phyloP scores from a whole-genome alignment of 2,797 vertebrate species.

The Pithecia hirsuta region DNA sequence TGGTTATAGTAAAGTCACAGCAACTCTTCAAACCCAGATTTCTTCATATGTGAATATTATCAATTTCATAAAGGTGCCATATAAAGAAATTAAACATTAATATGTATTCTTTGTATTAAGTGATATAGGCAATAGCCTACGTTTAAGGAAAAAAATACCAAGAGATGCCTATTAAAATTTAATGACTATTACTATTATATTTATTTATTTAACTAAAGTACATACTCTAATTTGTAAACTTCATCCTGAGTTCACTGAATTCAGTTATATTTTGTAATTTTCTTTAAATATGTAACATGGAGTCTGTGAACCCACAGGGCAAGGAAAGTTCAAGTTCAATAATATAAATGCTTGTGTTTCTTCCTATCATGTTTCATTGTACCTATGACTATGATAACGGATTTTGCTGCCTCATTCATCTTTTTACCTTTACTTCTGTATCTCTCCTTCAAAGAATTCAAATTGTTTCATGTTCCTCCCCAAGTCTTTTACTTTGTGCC shows the following conservation, averaged over 20 bases:
- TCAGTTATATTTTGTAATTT: conserved; percentile 18
- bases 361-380: not conserved
- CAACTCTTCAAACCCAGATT: not conserved
- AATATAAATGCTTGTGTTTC: not conserved
- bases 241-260: not conserved
- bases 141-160: conserved; percentile 31
- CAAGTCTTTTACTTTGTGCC: conserved; percentile 10
- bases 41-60: not conserved
- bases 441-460: not conserved
- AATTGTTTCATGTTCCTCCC: not conserved
- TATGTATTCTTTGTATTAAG: conserved; percentile 15
- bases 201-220: conserved; percentile 29
- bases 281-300: not conserved
- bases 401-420: not conserved
- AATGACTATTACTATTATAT: not conserved
- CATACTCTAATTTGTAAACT: not conserved
- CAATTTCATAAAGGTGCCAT: not conserved
- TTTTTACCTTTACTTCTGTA: not conserved
- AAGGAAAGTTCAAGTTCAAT: not conserved
- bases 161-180: not conserved
- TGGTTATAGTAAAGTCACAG: not conserved
- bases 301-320: not conserved
- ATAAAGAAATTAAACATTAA: conserved; percentile 7
- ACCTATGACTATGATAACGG: not conserved
- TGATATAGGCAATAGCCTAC: not conserved